Evolutionary conservation across 2,113 vertebrate genomes (phyloP).

Genomic region (Rhodinocichla rosea): DNA sequence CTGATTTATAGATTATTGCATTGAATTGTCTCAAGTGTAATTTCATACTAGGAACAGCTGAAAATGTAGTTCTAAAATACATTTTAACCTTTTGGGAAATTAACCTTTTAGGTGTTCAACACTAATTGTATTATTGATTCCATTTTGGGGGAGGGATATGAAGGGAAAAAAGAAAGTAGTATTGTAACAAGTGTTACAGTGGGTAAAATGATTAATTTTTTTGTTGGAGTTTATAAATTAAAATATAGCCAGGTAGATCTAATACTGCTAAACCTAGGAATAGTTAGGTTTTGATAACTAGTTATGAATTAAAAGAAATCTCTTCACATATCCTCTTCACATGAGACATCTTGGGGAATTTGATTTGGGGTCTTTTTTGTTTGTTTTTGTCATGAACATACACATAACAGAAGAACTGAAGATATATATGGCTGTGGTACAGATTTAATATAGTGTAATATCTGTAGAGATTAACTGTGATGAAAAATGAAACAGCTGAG

Average conservation of each 20-base stretch:
- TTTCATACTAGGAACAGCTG: neutral
- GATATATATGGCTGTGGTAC: neutral
- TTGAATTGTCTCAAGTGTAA: neutral
- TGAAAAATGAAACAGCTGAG: constrained; percentile 29
- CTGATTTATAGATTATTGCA: neutral
- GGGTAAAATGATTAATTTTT: neutral
- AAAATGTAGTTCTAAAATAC: neutral
- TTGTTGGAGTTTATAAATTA: neutral
- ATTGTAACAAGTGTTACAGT: neutral
- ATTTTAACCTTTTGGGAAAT: neutral
- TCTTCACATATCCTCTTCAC: neutral
- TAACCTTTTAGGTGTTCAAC: neutral
- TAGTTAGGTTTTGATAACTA: neutral
- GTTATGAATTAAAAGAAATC: neutral
- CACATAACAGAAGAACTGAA: neutral
- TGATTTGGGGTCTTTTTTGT: neutral
- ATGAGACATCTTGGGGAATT: neutral
- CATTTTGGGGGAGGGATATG: neutral
- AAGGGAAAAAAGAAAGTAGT: neutral
- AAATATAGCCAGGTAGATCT: neutral
- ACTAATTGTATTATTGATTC: neutral
- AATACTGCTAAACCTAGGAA: neutral
- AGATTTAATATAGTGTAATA: constrained; percentile 10
- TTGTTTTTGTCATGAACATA: neutral
- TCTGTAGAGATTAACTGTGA: neutral